Evolutionary conservation across 1,140 invertebrate genomes (phyloP), one percentile per base, ranked within the genome.

Genomic region (Magallana gigas): DNA sequence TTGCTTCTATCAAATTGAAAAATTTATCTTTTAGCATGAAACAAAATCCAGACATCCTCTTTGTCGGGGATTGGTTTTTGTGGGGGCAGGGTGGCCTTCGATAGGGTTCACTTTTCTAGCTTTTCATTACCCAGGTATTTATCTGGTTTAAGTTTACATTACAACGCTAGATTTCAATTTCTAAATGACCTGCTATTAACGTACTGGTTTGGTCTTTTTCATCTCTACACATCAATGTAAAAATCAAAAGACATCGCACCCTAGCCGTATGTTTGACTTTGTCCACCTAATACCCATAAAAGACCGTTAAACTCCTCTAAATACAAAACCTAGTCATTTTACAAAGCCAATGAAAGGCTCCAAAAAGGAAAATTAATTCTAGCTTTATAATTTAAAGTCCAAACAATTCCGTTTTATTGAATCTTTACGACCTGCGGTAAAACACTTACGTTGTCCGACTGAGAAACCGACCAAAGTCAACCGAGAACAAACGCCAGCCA

Each of bases 381-480:
- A 76, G 68, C 68, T 76, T 76, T 76, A 76, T 76, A 76, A 18
- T 76, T 76, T 29, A 76, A 76, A 76, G 68, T 76, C 36, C 68
- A 29, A 76, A 36, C 68, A 76, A 29, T 76, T 76, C 36, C 23
- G 12, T 11, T 76, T 76, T 76, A 76, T 76, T 76, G 68, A 48
- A 76, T 29, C 68, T 76, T 76, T 29, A 76, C 68, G 68, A 76
- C 68, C 68, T 29, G 68, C 8, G 23, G 68, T 76, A 76, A 48
- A 76, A 76, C 68, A 76, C 68, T 76, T 76, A 76, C 68, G 23
- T 76, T 18, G 68, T 29, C 12, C 68, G 36, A 76, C 68, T 76
- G 18, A 29, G 23, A 29, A 29, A 76, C 23, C 36, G 68, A 76
- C 68, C 68, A 76, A 12, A 29, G 68, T 29, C 23, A 76, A 76